A percentile compares a stretch with the other conserved stretches of the same genome.
Evolutionary conservation across 1,140 invertebrate species (phyloP).

Genomic region (Neodiprion fabricii): DNA sequence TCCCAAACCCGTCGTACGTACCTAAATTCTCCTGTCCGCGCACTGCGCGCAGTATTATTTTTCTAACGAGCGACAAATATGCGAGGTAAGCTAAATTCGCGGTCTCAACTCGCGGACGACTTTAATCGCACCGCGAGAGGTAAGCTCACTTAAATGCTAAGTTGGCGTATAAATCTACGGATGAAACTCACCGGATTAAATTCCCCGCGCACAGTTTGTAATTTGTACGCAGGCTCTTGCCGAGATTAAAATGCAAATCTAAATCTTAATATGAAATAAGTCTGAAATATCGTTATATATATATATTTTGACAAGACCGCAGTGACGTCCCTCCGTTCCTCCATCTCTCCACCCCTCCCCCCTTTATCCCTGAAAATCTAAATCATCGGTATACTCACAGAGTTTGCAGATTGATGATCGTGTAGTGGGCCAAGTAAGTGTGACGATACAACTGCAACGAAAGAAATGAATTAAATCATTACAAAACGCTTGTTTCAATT

Average conservation of each 20-base stretch:
- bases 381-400: constrained; percentile 57
- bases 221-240: constrained; percentile 28
- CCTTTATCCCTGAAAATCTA: neutral
- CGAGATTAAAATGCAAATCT: constrained; percentile 52
- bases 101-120: neutral
- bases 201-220: constrained; percentile 37
- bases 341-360: too few relatives aligned
- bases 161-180: constrained; percentile 29
- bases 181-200: constrained; percentile 38
- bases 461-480: constrained; percentile 13
- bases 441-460: constrained; percentile 66
- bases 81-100: neutral
- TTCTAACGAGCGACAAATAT: constrained; percentile 5
- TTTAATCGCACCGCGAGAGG: constrained; percentile 31
- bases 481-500: too few relatives aligned
- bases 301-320: constrained; percentile 25
- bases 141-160: constrained; percentile 39
- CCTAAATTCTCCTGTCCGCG: neutral
- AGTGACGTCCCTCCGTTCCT: too few relatives aligned
- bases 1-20: neutral
- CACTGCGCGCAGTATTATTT: neutral
- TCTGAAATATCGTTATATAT: constrained; percentile 50
- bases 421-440: constrained; percentile 65
- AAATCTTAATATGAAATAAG: constrained; percentile 41
- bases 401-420: constrained; percentile 63